phyloP scores from a whole-genome alignment of 2,888 invertebrate species.

The Leptinotarsa tumamoca region DNA sequence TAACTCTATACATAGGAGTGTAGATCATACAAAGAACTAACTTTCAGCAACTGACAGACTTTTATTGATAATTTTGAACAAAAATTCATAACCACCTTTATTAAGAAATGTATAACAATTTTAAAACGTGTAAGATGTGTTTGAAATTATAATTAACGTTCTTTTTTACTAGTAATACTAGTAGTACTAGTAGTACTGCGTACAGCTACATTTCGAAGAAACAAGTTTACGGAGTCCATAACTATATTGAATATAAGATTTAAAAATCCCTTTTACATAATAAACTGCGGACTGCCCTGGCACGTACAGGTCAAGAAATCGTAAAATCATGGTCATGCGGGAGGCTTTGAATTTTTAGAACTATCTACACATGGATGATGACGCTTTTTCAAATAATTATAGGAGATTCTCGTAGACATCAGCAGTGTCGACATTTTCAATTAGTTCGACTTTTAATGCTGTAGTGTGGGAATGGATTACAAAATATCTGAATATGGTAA shows the following conservation, averaged over 20 bases:
- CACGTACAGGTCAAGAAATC: slow-evolving; percentile 52
- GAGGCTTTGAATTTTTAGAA: slow-evolving; percentile 29
- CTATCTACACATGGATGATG: slow-evolving; percentile 31
- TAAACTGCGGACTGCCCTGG: background rate
- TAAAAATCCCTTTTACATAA: background rate
- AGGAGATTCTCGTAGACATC: slow-evolving; percentile 6
- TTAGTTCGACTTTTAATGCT: background rate
- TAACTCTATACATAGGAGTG: too few species aligned
- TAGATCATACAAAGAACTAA: too few species aligned
- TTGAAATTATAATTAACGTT: background rate
- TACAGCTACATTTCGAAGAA: too few species aligned
- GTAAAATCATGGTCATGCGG: slow-evolving; percentile 50
- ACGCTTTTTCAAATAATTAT: slow-evolving; percentile 13
- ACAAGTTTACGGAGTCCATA: too few species aligned
- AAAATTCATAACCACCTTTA: too few species aligned
- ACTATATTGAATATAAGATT: background rate
- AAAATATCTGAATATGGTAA: background rate
- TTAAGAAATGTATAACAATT: too few species aligned
- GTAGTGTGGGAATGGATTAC: background rate
- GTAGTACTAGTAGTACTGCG: too few species aligned
- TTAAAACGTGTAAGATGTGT: background rate
- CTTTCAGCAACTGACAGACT: too few species aligned
- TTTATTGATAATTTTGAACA: too few species aligned
- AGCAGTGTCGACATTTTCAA: background rate
- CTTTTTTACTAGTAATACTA: background rate